Base-by-base conservation (phyloP, 92 coral and sea anemone species). In the Epizoanthus stellaris region DNA sequence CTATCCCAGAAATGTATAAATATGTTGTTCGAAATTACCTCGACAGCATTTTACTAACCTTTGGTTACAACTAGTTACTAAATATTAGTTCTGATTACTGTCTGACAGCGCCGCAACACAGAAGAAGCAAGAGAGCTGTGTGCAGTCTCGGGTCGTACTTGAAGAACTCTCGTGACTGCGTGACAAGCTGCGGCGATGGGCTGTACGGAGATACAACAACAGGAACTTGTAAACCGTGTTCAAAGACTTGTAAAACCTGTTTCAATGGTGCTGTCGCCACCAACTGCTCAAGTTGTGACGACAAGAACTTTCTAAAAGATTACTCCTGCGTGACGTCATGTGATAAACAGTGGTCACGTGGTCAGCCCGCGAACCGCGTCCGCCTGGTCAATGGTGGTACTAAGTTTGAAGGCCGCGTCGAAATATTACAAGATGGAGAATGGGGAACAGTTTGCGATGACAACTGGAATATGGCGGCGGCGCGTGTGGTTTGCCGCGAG, bases 271-370 rank as follows among this genome's bases (percentile, higher is more conserved):
- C 81, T 0, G 25, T 36, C 3, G n/a, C 86, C 14, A 71, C 81
- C 38, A 87, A 81, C 34, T 94, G 98, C 61, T 89, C 98, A 38
- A 94, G 98, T 47, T 94, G 95, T 70, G 19, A 64, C 13, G 36
- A 60, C 3, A 85, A 87, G 17, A 75, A 56, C 64, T 82, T 86
- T 63, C 75, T 94, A 47, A 66, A 61, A 39, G 87, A 57, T 34
- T 16, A 54, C 14, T 20, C 72, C 25, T 75, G 81, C 59, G 81
- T 75, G 52, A 8, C 52, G 17, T 57, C 67, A 14, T 75, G 81
- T 57, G 81, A 67, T 52, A 54, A 57, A 0, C 81, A 75, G 49
- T 75, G 61, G 25, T 10, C 60, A 36, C 81, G 81, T 58, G 81
- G 30, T 34, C 81, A 68, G 11, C 67, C 81, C 60, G n/a, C 10